phyloP scores from a whole-genome alignment of 2,113 vertebrate species.

The Mastomys natalensis region DNA sequence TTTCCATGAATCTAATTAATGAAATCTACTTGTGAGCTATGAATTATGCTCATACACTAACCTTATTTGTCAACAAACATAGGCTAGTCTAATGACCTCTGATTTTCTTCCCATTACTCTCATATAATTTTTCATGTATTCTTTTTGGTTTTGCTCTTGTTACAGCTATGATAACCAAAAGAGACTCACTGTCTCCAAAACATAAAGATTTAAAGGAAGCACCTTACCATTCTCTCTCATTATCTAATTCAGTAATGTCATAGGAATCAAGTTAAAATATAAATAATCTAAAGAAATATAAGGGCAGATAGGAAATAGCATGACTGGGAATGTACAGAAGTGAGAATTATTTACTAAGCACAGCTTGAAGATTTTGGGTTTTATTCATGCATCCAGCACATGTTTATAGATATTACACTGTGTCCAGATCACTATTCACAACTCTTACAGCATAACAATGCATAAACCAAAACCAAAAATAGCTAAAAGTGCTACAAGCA shows the following conservation, averaged over 20 bases:
- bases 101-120: neutral
- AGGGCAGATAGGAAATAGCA: neutral
- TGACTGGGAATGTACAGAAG: neutral
- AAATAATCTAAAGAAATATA: conserved; percentile 17
- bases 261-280: neutral
- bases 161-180: neutral
- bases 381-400: neutral
- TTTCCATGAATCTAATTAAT: neutral
- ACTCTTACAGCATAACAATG: neutral
- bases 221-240: neutral
- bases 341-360: neutral
- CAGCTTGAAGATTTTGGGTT: neutral
- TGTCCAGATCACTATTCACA: neutral
- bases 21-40: neutral
- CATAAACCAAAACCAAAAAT: neutral
- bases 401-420: neutral
- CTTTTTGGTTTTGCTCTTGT: neutral
- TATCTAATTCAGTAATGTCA: neutral
- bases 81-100: neutral
- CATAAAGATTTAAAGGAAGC: neutral
- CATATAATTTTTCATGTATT: neutral
- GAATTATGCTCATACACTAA: neutral
- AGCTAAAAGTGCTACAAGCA: neutral
- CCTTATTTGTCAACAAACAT: neutral
- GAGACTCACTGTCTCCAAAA: neutral